Evolutionary conservation across 2,888 invertebrate species (phyloP), one percentile per base, ranked within the genome.

Genomic region (Neocrepidodera transversa): DNA sequence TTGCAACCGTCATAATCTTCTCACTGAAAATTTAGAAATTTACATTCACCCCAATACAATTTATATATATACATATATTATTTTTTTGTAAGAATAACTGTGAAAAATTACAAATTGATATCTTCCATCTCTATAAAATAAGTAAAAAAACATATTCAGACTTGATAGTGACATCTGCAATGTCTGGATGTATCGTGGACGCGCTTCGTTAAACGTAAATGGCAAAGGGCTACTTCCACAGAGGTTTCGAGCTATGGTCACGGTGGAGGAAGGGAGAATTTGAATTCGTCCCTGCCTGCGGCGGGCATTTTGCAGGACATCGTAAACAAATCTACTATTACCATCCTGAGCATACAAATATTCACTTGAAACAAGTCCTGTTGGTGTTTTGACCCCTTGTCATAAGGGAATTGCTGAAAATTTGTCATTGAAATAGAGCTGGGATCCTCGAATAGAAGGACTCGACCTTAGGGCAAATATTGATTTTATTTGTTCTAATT

Each of bases 201-300:
- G 58, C 65, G 67, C 64, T 63, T 64, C 63, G 67, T 65, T 65
- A 61, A 64, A 64, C 67, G 59, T 60, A 64, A 52, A 60, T 52
- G 40, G 38, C 30, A 35, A 35, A 53, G 45, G 45, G 45, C 35
- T 16, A 23, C 42, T 10, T 6, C 5, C 11, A 16, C 13, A 16
- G 23, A 2, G 40, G 16, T 10, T 11, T 36, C 20, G 36, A 20
- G 23, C 4, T 20, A 32, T 3, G 20, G 4, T 10, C 18, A 32
- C 10, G 45, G 35, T 2, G n/a, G 40, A 2, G 42, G 14, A 18
- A 13, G 52, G 52, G 28, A 35, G 30, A n/a, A n/a, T n/a, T n/a
- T 10, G 18, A 14, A 10, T 11, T 17, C 32, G 30, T 2, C 43
- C 35, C 50, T 51, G 57, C 26, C 57, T 51, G 51, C 35, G 56